phyloP scores from a whole-genome alignment of 2,113 vertebrate species.

The Zosterops pallidus region DNA sequence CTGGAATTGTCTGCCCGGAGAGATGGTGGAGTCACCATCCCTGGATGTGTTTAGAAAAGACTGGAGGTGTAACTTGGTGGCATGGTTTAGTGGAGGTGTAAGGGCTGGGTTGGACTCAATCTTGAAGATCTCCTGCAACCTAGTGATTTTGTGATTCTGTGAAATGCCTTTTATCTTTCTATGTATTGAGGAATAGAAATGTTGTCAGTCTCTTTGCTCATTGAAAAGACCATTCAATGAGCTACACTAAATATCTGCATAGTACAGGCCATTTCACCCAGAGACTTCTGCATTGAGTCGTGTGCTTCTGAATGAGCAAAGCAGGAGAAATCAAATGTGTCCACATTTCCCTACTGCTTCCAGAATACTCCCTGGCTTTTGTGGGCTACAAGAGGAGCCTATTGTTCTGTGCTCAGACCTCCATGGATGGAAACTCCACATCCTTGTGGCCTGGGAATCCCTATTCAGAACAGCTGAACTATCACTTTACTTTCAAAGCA shows the following conservation, averaged over 20 bases:
- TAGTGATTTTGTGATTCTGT: background rate
- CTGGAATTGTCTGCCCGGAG: background rate
- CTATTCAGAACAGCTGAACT: background rate
- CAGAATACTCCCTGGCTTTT: background rate
- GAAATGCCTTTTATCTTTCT: background rate
- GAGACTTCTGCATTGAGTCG: background rate
- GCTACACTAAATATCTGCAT: background rate
- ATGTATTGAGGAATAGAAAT: background rate
- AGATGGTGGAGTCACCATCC: background rate
- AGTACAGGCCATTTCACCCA: background rate
- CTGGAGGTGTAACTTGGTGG: rapidly evolving
- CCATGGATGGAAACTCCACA: rapidly evolving
- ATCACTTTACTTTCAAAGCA: background rate
- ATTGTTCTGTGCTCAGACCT: background rate
- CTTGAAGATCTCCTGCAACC: background rate
- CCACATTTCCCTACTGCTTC: background rate
- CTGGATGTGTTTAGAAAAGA: background rate
- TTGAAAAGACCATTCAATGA: background rate
- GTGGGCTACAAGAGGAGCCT: background rate
- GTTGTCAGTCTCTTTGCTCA: background rate
- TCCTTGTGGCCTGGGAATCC: background rate
- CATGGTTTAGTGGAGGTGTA: background rate
- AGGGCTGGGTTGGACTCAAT: background rate
- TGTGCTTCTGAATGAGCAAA: background rate
- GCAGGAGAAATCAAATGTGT: background rate